Conservation (phyloP, 2,888 invertebrate species). For the Caenorhabditis sp. region DNA sequence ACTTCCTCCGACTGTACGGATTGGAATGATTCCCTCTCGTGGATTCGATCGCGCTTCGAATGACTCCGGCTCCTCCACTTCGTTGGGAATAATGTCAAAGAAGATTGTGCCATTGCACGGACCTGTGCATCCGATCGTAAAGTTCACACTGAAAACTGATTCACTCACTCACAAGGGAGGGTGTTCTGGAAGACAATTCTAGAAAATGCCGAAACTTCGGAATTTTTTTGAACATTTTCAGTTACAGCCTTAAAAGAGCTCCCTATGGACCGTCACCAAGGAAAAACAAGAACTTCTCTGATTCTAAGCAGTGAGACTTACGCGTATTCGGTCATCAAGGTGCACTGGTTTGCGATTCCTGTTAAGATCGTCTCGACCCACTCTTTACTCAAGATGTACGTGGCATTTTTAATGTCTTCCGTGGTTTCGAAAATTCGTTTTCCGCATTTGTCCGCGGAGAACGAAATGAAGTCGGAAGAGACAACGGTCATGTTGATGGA, state of each 20-base stretch:
- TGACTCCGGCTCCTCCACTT: not conserved
- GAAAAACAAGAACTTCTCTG: too few species aligned
- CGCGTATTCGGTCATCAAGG: conserved; percentile 7
- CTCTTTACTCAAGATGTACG: not conserved
- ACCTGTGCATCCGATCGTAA: conserved; percentile 10
- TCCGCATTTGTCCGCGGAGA: conserved; percentile 32
- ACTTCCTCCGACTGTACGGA: not conserved
- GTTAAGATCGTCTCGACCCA: not conserved
- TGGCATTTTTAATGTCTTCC: not conserved
- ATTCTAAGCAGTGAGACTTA: too few species aligned
- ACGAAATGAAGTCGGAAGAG: not conserved
- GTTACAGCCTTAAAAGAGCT: too few species aligned
- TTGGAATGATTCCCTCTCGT: not conserved
- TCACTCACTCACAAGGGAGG: not conserved
- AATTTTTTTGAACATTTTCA: too few species aligned
- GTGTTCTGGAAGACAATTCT: not conserved
- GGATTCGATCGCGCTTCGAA: not conserved
- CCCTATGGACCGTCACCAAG: too few species aligned
- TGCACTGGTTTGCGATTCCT: conserved; percentile 5
- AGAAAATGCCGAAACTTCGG: too few species aligned
- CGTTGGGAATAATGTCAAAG: not conserved
- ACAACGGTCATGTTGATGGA: conserved; percentile 12
- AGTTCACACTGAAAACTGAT: conserved; percentile 14
- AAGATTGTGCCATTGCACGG: conserved; percentile 17
- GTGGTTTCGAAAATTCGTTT: conserved; percentile 13